A percentile compares a stretch with the other conserved stretches of the same genome.
phyloP scores from a whole-genome alignment of 2,888 invertebrate species.

The Drosophila pullipes region DNA sequence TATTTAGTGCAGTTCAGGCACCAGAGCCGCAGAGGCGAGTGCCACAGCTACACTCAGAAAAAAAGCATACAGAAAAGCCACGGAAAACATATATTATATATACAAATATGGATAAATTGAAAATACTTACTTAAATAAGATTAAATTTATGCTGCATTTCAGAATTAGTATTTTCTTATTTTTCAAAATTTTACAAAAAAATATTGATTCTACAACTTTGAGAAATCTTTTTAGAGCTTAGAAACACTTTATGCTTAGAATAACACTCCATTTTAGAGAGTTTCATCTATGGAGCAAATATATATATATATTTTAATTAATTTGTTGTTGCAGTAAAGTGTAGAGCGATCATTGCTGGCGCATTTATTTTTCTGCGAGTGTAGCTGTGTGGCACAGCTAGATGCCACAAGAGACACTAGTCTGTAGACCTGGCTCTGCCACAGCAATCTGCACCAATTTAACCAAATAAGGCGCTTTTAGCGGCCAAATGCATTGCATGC shows the following conservation, averaged over 20 bases:
- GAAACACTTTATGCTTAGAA: neutral
- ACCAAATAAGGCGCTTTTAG: conserved; percentile 83
- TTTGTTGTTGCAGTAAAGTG: neutral
- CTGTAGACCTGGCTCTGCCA: conserved; percentile 32
- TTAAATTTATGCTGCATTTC: neutral
- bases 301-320: neutral
- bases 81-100: neutral
- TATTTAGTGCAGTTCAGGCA: conserved; percentile 78
- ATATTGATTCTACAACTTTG: neutral
- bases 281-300: neutral
- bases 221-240: neutral
- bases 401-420: conserved; percentile 44
- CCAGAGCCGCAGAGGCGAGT: conserved; percentile 31
- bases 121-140: neutral
- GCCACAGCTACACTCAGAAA: conserved; percentile 15
- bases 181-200: neutral
- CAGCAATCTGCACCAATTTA: conserved; percentile 82
- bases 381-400: conserved; percentile 18
- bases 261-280: neutral
- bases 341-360: neutral
- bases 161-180: neutral
- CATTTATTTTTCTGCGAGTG: neutral
- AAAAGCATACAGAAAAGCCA: neutral
- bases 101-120: neutral
- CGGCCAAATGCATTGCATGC: conserved; percentile 82